Percentiles rank a stretch among this genome's conserved stretches.
phyloP scores from a whole-genome alignment of 1,140 invertebrate species.

The Drosophila prosaltans region DNA sequence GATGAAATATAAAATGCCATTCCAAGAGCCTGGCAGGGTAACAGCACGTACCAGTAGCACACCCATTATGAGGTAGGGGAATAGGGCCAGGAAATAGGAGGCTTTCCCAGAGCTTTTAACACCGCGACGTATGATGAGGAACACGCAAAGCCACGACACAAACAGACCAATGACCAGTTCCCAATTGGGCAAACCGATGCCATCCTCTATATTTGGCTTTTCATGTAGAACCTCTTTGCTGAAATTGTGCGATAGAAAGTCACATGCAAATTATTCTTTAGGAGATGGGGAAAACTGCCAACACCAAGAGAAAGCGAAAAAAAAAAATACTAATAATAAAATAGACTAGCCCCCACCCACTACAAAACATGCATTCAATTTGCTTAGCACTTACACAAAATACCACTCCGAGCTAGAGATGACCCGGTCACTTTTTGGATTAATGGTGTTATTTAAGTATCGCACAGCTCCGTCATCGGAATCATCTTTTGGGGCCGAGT shows the following conservation, averaged over 20 bases:
- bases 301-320: neutral
- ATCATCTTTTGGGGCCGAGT: slow-evolving; percentile 53
- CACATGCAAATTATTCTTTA: neutral
- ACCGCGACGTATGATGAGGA: slow-evolving; percentile 89
- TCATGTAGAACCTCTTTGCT: slow-evolving; percentile 89
- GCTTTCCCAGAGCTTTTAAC: slow-evolving; percentile 91
- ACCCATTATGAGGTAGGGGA: slow-evolving; percentile 93
- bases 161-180: slow-evolving; percentile 90
- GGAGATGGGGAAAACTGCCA: neutral
- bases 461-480: neutral
- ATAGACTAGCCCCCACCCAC: slow-evolving; percentile 1
- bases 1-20: slow-evolving; percentile 91
- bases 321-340: neutral
- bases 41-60: slow-evolving; percentile 89
- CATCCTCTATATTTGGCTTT: slow-evolving; percentile 87
- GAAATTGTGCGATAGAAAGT: slow-evolving; percentile 30
- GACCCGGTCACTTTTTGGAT: slow-evolving; percentile 39
- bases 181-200: slow-evolving; percentile 89
- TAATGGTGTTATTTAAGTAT: slow-evolving; percentile 22
- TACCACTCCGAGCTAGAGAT: slow-evolving; percentile 86
- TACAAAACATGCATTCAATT: slow-evolving; percentile 10
- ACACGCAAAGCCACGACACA: slow-evolving; percentile 90
- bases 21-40: slow-evolving; percentile 89
- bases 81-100: slow-evolving; percentile 92
- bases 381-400: slow-evolving; percentile 84